Percentiles rank a stretch among this genome's conserved stretches.
Evolutionary conservation across 2,113 vertebrate species (phyloP).

Genomic region (Scomber japonicus): DNA sequence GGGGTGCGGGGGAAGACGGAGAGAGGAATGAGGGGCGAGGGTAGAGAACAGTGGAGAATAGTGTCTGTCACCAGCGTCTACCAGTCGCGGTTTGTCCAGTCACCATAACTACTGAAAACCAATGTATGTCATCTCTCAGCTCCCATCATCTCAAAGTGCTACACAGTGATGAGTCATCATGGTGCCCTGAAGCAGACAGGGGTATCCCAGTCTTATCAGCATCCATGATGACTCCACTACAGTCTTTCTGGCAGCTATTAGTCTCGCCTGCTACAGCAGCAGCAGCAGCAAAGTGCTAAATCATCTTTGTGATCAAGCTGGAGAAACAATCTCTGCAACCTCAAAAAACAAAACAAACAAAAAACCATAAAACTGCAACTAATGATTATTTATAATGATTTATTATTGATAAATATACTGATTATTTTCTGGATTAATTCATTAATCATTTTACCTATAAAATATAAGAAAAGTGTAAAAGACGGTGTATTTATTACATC

Average conservation of each 20-base stretch:
- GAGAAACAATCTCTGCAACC: neutral
- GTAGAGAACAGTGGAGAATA: slow-evolving; percentile 18
- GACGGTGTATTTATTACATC: neutral
- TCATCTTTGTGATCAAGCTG: slow-evolving; percentile 31
- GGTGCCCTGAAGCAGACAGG: slow-evolving; percentile 41
- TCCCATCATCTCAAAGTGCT: slow-evolving; percentile 39
- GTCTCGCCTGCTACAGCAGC: neutral
- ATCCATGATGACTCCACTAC: slow-evolving; percentile 11
- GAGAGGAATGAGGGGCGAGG: slow-evolving; percentile 3
- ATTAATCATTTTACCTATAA: neutral
- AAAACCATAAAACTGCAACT: neutral
- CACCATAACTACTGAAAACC: slow-evolving; percentile 43
- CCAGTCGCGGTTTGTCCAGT: slow-evolving; percentile 14
- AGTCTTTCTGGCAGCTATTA: neutral
- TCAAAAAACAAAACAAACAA: neutral
- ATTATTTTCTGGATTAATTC: neutral
- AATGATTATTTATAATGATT: neutral
- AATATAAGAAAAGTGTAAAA: neutral
- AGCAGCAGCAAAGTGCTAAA: slow-evolving; percentile 23
- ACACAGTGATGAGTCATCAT: slow-evolving; percentile 65
- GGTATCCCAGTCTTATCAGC: slow-evolving; percentile 42
- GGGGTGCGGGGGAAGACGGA: slow-evolving; percentile 11
- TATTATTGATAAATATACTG: neutral
- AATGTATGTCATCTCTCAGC: slow-evolving; percentile 29
- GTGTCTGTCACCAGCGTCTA: slow-evolving; percentile 65